Evolutionary conservation across 2,888 invertebrate species (phyloP).

Genomic region (Petrolisthes cinctipes): DNA sequence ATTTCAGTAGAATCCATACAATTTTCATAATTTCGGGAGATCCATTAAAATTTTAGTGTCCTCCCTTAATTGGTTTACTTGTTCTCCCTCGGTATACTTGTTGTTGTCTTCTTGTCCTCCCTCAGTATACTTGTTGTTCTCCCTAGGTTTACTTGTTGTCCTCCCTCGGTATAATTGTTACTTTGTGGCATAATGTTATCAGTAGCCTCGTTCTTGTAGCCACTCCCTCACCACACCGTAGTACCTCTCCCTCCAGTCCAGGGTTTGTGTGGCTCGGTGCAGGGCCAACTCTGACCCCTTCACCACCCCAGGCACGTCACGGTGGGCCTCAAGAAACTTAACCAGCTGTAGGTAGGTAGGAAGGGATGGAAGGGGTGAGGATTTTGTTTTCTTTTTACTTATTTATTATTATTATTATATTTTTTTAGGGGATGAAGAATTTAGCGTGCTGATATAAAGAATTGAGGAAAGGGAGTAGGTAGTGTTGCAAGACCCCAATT

Average conservation of each 20-base stretch:
- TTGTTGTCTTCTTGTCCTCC: too few relatives aligned
- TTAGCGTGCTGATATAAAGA: not conserved
- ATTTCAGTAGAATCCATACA: too few relatives aligned
- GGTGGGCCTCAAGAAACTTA: not conserved
- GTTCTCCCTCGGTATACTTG: too few relatives aligned
- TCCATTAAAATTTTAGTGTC: too few relatives aligned
- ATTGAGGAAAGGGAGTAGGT: not conserved
- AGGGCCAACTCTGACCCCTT: slow-evolving; percentile 17
- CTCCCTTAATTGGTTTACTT: too few relatives aligned
- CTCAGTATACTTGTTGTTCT: too few relatives aligned
- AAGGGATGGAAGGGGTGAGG: not conserved
- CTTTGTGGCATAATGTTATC: too few relatives aligned
- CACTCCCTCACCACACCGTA: slow-evolving; percentile 63
- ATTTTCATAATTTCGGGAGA: too few relatives aligned
- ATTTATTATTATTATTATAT: not conserved
- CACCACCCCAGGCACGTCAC: not conserved
- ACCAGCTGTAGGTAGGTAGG: slow-evolving; percentile 11
- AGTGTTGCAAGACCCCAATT: not conserved
- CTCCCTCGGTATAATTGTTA: not conserved
- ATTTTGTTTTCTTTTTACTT: not conserved
- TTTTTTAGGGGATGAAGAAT: not conserved
- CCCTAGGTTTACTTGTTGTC: too few relatives aligned
- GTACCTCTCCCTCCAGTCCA: slow-evolving; percentile 70
- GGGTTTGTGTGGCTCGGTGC: slow-evolving; percentile 66
- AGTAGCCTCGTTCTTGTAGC: slow-evolving; percentile 11